These are phyloP conservation scores for Ovis canadensis DNA, from an alignment of 2,113 vertebrate genomes.

Conservation along the genomic window DNA sequence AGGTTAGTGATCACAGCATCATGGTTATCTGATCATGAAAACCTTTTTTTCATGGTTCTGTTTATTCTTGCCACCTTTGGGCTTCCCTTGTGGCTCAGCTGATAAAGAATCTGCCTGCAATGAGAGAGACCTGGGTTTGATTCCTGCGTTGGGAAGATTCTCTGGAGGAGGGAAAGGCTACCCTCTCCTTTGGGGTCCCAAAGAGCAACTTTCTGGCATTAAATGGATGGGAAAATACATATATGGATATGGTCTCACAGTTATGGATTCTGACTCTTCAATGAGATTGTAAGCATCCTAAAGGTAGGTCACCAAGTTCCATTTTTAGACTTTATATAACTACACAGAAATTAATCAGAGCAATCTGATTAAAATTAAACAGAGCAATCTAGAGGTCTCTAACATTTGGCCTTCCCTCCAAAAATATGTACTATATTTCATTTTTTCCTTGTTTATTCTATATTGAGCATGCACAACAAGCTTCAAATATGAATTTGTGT, in stretches of 20 bases:
- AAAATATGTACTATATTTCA: neutral
- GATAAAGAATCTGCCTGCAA: neutral
- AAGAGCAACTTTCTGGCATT: neutral
- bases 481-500: neutral
- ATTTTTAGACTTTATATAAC: neutral
- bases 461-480: neutral
- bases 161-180: neutral
- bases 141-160: neutral
- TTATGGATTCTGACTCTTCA: neutral
- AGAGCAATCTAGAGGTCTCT: neutral
- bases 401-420: neutral
- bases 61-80: neutral
- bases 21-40: neutral
- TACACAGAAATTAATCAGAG: neutral
- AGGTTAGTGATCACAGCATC: neutral
- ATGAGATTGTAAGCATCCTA: neutral
- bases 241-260: neutral
- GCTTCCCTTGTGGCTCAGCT: neutral
- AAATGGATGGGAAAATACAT: neutral
- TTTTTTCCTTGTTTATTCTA: constrained; percentile 31
- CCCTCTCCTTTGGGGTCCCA: neutral
- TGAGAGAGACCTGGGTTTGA: neutral
- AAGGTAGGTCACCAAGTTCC: neutral
- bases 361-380: neutral
- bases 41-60: neutral